Percentiles rank a stretch among this genome's conserved stretches.
phyloP scores from a whole-genome alignment of 2,888 invertebrate species.

The Agrotis clavis region DNA sequence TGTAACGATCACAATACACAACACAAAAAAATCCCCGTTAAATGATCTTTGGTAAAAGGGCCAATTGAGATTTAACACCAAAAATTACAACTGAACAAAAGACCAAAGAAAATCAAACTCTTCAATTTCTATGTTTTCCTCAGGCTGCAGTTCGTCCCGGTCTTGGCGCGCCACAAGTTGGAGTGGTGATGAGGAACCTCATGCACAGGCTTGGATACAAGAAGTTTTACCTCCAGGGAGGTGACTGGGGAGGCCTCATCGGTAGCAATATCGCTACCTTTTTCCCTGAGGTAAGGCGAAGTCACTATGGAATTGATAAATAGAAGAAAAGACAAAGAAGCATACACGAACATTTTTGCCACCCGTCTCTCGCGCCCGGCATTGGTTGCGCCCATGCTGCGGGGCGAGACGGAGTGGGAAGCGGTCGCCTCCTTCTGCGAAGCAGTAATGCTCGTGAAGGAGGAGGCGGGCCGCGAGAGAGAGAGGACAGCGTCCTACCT shows the following conservation, averaged over 20 bases:
- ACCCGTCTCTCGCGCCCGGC: too few relatives aligned
- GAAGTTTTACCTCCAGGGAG: slow-evolving; percentile 93
- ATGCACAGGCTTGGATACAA: slow-evolving; percentile 93
- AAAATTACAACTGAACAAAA: not conserved
- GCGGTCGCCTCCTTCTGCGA: too few relatives aligned
- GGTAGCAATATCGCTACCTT: slow-evolving; percentile 75
- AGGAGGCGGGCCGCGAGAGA: too few relatives aligned
- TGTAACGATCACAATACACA: too few relatives aligned
- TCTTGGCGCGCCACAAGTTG: slow-evolving; percentile 87
- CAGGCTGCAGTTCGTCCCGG: slow-evolving; percentile 90
- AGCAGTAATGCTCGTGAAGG: too few relatives aligned
- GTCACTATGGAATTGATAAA: too few relatives aligned
- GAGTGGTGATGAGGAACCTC: slow-evolving; percentile 92
- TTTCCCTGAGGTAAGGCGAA: slow-evolving; percentile 84
- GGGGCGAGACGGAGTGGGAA: too few relatives aligned
- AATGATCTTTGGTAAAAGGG: not conserved
- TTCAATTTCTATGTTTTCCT: not conserved
- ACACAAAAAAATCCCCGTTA: too few relatives aligned
- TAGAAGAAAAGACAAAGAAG: too few relatives aligned
- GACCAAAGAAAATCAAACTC: not conserved
- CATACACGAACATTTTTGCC: too few relatives aligned
- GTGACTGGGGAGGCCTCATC: slow-evolving; percentile 95
- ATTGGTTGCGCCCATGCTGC: too few relatives aligned
- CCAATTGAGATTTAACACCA: not conserved
- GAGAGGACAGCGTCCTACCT: too few relatives aligned